Evolutionary conservation across 2,888 invertebrate species (phyloP).

Genomic region (Hofmannophila pseudospretella): DNA sequence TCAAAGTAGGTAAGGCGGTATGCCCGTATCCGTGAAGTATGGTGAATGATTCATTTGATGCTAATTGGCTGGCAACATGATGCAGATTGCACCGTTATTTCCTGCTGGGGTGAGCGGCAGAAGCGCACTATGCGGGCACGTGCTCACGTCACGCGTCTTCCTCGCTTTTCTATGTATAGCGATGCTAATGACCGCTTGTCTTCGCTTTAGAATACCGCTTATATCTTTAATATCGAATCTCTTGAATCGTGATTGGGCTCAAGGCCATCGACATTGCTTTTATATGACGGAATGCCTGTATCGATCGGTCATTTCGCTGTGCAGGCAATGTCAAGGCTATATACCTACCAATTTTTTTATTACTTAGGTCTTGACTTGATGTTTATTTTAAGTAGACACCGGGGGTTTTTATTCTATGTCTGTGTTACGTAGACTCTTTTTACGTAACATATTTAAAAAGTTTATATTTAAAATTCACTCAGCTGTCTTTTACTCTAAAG

Average conservation of each 20-base stretch:
- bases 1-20: too few relatives aligned
- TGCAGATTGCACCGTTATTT: constrained; percentile 19
- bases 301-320: constrained; percentile 57
- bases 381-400: constrained; percentile 1
- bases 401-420: constrained; percentile 5
- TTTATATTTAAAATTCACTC: neutral
- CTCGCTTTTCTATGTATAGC: constrained; percentile 26
- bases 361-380: constrained; percentile 7
- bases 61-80: constrained; percentile 1
- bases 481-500: constrained; percentile 2
- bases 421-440: neutral
- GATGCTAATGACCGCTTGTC: constrained; percentile 51
- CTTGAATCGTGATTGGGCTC: constrained; percentile 51
- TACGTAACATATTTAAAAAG: neutral
- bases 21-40: too few relatives aligned
- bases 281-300: constrained; percentile 54
- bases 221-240: constrained; percentile 42
- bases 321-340: constrained; percentile 66
- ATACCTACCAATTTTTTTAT: constrained; percentile 22
- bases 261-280: constrained; percentile 68
- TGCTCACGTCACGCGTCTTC: constrained; percentile 21
- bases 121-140: constrained; percentile 15
- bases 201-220: constrained; percentile 32
- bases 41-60: neutral
- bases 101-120: constrained; percentile 13